Conservation (phyloP, 2,888 invertebrate species). For the Polietes domitor region DNA sequence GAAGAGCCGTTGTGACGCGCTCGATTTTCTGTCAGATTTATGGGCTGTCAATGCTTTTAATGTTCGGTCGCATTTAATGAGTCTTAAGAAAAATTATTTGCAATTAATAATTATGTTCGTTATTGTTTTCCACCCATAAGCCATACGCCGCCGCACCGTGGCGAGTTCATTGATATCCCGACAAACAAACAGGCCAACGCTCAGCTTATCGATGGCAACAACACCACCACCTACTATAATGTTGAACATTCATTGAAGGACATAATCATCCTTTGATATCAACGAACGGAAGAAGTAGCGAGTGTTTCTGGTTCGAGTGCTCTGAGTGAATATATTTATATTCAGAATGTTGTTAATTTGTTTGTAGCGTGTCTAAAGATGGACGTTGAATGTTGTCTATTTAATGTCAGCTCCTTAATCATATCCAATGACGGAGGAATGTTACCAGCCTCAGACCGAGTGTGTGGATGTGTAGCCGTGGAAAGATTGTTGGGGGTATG, state of each 20-base stretch:
- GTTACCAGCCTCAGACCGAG: background rate
- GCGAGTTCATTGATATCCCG: constrained; percentile 63
- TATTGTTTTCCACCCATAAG: constrained; percentile 68
- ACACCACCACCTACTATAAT: background rate
- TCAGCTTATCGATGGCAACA: background rate
- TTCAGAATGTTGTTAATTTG: constrained; percentile 55
- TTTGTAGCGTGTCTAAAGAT: constrained; percentile 67
- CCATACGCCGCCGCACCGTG: background rate
- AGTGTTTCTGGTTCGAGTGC: background rate
- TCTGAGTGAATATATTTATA: background rate
- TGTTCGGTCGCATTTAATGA: constrained; percentile 70
- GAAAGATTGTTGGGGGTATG: background rate
- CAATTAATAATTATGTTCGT: constrained; percentile 71
- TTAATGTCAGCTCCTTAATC: constrained; percentile 65
- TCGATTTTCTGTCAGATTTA: constrained; percentile 65
- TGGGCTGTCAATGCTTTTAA: constrained; percentile 69
- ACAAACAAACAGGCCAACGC: constrained; percentile 48
- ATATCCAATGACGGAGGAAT: constrained; percentile 32
- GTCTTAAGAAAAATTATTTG: constrained; percentile 71
- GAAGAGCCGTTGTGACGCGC: background rate
- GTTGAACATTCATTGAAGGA: constrained; percentile 41
- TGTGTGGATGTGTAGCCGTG: background rate
- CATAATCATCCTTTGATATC: constrained; percentile 9
- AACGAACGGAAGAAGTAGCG: background rate
- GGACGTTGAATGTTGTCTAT: constrained; percentile 65